These are phyloP conservation scores for Nemopilema nomurai DNA, from an alignment of 30 jellyfish, hydroid and myxozoan genomes.

Conservation along the genomic window DNA sequence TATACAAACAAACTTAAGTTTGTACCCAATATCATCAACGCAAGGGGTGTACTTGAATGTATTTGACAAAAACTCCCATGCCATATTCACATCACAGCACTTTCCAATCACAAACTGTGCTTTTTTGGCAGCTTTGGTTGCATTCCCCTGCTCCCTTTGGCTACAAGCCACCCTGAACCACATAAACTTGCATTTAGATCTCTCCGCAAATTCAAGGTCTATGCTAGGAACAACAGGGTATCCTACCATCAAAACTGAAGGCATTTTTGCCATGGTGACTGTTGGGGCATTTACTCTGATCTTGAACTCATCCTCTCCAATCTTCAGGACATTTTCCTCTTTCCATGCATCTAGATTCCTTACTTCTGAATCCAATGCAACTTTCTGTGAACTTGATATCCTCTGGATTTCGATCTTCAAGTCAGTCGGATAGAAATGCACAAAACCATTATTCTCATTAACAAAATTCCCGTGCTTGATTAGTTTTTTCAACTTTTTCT, in stretches of 20 bases:
- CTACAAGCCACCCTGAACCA: constrained; percentile 52
- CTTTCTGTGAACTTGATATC: constrained; percentile 2
- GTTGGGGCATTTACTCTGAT: constrained; percentile 81
- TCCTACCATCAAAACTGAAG: constrained; percentile 80
- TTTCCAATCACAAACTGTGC: neutral
- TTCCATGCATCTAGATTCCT: constrained; percentile 76
- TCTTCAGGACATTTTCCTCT: constrained; percentile 45
- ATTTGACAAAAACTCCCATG: constrained; percentile 76
- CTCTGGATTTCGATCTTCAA: constrained; percentile 34
- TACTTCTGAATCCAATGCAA: constrained; percentile 19
- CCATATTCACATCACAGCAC: constrained; percentile 17
- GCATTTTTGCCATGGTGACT: constrained; percentile 41
- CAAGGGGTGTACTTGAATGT: constrained; percentile 70
- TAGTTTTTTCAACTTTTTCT: constrained; percentile 29
- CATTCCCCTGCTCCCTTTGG: neutral
- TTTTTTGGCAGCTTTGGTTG: constrained; percentile 6
- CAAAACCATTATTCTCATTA: neutral
- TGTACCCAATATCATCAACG: constrained; percentile 53
- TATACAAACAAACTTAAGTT: constrained; percentile 56
- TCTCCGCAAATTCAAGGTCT: constrained; percentile 68
- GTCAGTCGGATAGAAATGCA: constrained; percentile 36
- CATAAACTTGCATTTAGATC: constrained; percentile 44
- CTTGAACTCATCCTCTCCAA: constrained; percentile 55
- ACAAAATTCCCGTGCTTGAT: neutral
- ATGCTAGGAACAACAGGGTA: constrained; percentile 82